A percentile compares a stretch with the other conserved stretches of the same genome.
These are phyloP conservation scores for Dryas iulia DNA, from an alignment of 1,140 invertebrate genomes.

Conservation along the genomic window DNA sequence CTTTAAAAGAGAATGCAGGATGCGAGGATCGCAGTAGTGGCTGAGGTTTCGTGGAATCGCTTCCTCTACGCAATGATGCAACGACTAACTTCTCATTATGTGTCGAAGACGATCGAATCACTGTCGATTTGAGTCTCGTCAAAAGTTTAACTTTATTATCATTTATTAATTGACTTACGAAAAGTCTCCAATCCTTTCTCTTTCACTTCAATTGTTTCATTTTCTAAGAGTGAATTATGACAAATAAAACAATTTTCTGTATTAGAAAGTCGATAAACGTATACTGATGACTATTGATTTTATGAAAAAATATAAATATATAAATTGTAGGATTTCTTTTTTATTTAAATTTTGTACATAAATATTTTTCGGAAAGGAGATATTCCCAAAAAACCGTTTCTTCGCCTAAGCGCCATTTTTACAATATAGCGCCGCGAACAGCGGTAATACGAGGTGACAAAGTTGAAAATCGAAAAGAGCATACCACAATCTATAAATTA, in stretches of 20 bases:
- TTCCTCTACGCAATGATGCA: constrained; percentile 12
- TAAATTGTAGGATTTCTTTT: no score
- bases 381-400: no score
- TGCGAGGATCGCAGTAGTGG: constrained; percentile 17
- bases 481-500: no score
- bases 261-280: constrained; percentile 13
- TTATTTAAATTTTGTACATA: no score
- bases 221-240: constrained; percentile 3
- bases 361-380: no score
- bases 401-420: no score
- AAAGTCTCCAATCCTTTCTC: constrained; percentile 17
- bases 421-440: no score
- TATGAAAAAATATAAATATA: no score
- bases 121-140: constrained; percentile 8
- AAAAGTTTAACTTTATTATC: constrained; percentile 18
- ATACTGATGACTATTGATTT: constrained; percentile 17
- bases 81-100: constrained; percentile 14
- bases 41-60: constrained; percentile 11
- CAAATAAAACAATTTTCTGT: constrained; percentile 15
- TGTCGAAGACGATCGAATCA: constrained; percentile 14
- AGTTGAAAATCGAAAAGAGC: no score
- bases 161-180: constrained; percentile 19
- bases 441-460: no score
- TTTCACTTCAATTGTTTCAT: not conserved
- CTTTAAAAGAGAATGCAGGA: constrained; percentile 7